Evolutionary conservation across 1,140 invertebrate species (phyloP), one percentile per base, ranked within the genome.

Genomic region (Drosophila sulfurigaster): DNA sequence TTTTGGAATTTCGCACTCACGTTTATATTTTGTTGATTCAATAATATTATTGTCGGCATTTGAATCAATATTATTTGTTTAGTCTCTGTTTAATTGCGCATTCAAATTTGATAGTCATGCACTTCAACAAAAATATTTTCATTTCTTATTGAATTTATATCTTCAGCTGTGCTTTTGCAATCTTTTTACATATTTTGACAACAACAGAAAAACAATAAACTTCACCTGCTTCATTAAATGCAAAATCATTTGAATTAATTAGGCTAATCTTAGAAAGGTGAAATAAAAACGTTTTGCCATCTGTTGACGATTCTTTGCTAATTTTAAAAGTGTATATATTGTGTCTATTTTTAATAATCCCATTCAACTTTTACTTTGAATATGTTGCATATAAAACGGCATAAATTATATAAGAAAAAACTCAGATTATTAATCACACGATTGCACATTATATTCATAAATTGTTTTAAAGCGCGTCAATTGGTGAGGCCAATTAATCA

Each of bases 401-500:
- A 51, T n/a, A 25, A 57, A 56, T 38, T 38, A 15, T 20, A 38
- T 10, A 30, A 30, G 4, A 10, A 16, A 6, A 20, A 3, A 16
- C 25, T 15, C 41, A 30, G 16, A 6, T 4, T 30, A 13, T 62
- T 62, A 13, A 32, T 60, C 58, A 48, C 1, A 48, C 1, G 7
- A n/a, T 16, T 65, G 25, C 28, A 65, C 38, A 32, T n/a, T n/a
- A 41, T 28, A 35, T 46, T 30, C 4, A 32, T 41, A 54, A 60
- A 46, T 11, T 25, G 62, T 72, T 25, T 78, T 52, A 72, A 71
- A 62, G 70, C 46, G 49, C 51, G 57, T 60, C 69, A 45, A 54
- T 88, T 79, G 69, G 64, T 68, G 68, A 52, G 8, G 20, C 46
- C 54, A 83, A 83, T 87, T 72, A 88, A 87, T 87, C 76, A 86